A percentile compares a stretch with the other conserved stretches of the same genome.
phyloP scores from a whole-genome alignment of 2,113 vertebrate genomes.

The Tragelaphus strepsiceros region DNA sequence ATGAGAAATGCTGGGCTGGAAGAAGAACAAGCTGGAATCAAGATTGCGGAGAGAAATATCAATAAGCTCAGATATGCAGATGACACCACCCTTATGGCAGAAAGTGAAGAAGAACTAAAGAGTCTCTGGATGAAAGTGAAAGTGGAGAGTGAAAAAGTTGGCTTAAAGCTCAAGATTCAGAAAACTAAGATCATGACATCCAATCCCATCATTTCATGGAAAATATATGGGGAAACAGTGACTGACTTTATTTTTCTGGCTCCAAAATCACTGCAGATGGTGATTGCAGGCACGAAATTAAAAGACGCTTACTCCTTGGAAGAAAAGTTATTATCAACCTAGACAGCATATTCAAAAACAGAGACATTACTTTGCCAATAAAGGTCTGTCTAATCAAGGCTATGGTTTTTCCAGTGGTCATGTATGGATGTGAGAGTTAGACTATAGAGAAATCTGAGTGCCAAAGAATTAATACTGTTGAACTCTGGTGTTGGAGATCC shows the following conservation, averaged over 20 bases:
- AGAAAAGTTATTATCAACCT: background rate
- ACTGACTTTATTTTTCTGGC: background rate
- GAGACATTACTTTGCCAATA: background rate
- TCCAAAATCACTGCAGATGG: background rate
- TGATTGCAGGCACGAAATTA: background rate
- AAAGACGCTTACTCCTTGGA: background rate
- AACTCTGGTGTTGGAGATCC: too few relatives aligned
- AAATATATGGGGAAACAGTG: background rate
- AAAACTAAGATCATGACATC: background rate
- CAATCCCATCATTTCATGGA: background rate
- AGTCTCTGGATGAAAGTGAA: background rate
- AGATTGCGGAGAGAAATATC: accelerated
- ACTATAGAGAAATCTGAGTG: background rate
- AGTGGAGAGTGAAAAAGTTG: background rate
- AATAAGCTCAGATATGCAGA: background rate
- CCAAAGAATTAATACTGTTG: too few relatives aligned
- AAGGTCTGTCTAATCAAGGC: background rate
- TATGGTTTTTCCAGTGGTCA: background rate
- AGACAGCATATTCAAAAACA: background rate
- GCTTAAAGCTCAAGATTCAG: background rate
- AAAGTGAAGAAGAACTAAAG: background rate
- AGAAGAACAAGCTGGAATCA: background rate
- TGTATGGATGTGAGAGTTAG: background rate
- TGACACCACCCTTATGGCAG: background rate
- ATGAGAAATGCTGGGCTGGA: background rate